Evolutionary conservation across 2,888 invertebrate species (phyloP).

Genomic region (Ophion costatus): DNA sequence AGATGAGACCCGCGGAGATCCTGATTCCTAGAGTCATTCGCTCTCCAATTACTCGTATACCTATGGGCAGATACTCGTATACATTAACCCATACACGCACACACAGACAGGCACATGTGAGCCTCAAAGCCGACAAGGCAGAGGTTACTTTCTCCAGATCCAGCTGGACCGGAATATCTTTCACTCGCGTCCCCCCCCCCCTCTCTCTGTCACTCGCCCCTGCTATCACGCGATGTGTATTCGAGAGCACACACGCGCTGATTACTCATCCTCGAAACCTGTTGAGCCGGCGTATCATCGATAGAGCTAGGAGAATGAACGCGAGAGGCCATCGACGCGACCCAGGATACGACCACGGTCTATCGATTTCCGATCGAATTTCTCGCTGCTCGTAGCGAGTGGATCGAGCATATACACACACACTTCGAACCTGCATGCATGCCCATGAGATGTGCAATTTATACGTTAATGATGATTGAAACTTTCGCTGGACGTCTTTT

Average conservation of each 20-base stretch:
- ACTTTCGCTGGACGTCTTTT: constrained; percentile 44
- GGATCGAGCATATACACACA: not conserved
- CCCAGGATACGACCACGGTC: constrained; percentile 45
- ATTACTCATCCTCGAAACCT: constrained; percentile 70
- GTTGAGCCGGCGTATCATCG: constrained; percentile 37
- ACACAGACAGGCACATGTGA: not conserved
- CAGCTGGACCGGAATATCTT: constrained; percentile 73
- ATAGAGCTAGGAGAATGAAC: not conserved
- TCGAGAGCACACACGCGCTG: constrained; percentile 14
- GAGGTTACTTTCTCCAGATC: constrained; percentile 74
- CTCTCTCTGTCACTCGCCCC: too few relatives aligned
- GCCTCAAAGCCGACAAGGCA: constrained; percentile 43
- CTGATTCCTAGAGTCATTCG: constrained; percentile 44
- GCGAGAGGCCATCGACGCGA: not conserved
- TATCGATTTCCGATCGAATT: constrained; percentile 43
- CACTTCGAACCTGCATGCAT: not conserved
- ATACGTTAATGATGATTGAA: constrained; percentile 37
- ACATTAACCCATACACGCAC: not conserved
- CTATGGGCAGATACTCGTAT: constrained; percentile 2
- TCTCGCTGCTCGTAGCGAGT: not conserved
- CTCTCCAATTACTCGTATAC: not conserved
- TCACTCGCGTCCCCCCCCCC: constrained; percentile 61
- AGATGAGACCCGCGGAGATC: constrained; percentile 37
- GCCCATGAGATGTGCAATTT: constrained; percentile 13
- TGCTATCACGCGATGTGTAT: not conserved